phyloP scores from a whole-genome alignment of 2,113 vertebrate genomes.

The mouse (Mus musculus) region DNA sequence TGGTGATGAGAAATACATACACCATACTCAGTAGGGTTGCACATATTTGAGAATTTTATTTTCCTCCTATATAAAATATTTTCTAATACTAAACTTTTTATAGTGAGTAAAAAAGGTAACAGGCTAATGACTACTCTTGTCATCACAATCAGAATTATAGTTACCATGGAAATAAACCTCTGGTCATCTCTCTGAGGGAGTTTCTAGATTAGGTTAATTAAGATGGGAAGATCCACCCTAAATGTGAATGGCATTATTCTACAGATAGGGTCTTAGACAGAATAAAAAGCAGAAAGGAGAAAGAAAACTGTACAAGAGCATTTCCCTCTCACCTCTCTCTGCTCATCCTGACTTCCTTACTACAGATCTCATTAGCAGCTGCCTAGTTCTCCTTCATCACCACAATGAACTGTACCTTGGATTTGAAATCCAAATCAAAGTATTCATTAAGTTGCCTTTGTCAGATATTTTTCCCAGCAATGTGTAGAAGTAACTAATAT shows the following conservation, averaged over 20 bases:
- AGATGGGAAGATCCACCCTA: neutral
- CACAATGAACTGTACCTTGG: neutral
- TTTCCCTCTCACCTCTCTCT: neutral
- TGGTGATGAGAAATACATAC: neutral
- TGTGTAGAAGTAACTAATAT: neutral
- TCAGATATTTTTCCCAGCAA: neutral
- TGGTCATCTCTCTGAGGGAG: neutral
- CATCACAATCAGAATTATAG: neutral
- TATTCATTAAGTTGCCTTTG: neutral
- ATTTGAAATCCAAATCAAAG: neutral
- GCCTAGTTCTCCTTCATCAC: neutral
- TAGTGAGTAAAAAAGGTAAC: neutral
- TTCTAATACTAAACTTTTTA: slow-evolving; percentile 10
- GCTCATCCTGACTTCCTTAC: neutral
- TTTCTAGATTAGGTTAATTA: neutral
- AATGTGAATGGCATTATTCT: neutral
- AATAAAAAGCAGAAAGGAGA: neutral
- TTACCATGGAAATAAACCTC: neutral
- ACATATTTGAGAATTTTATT: neutral
- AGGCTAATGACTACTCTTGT: neutral
- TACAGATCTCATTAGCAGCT: neutral
- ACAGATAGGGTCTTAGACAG: no score
- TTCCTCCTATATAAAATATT: neutral
- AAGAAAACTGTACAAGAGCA: no score
- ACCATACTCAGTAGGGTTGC: neutral